Conservation (phyloP, 2,888 invertebrate genomes). For the Cynaeus angustus region DNA sequence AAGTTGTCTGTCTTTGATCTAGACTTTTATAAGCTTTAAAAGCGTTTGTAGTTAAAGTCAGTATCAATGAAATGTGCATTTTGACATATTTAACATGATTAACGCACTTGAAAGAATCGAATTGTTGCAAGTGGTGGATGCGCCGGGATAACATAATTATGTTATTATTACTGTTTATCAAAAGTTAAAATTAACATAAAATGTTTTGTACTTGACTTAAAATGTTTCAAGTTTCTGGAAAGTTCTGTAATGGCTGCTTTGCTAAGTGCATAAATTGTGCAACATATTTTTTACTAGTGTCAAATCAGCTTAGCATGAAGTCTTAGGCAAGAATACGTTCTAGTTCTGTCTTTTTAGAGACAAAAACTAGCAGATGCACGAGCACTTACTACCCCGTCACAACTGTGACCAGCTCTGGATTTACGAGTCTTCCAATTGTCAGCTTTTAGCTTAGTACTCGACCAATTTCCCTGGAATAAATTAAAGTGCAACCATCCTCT, state of each 20-base stretch:
- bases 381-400: slow-evolving; percentile 5
- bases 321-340: neutral
- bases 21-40: neutral
- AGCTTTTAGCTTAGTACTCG: slow-evolving; percentile 59
- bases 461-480: slow-evolving; percentile 60
- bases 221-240: too few species aligned
- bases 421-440: slow-evolving; percentile 55
- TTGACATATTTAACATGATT: too few species aligned
- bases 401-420: slow-evolving; percentile 1
- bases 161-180: too few species aligned
- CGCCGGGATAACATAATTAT: neutral
- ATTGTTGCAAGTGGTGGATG: neutral
- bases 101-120: too few species aligned
- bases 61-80: too few species aligned
- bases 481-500: slow-evolving; percentile 62
- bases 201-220: too few species aligned
- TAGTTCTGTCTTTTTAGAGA: too few species aligned
- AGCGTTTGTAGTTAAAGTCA: neutral
- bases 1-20: neutral
- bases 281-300: too few species aligned
- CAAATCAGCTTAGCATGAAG: neutral
- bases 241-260: too few species aligned
- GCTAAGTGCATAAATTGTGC: too few species aligned
- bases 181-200: too few species aligned
- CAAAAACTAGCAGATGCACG: neutral